Evolutionary conservation across 2,113 vertebrate genomes (phyloP).

Genomic region (Nannobrachium achirus): DNA sequence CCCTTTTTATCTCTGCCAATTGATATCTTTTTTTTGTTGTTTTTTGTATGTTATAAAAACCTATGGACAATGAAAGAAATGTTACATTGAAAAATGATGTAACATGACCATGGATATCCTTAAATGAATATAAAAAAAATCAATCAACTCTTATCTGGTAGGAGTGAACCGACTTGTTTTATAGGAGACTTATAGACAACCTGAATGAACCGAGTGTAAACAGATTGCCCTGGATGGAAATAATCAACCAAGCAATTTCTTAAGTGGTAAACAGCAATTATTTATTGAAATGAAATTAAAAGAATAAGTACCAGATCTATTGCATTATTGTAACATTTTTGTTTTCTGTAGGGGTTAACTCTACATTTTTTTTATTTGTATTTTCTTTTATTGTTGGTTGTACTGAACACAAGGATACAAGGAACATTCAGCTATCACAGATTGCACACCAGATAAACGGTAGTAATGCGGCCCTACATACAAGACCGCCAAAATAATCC

Average conservation of each 20-base stretch:
- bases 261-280: constrained; percentile 96
- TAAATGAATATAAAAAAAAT: no score
- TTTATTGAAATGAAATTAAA: constrained; percentile 97
- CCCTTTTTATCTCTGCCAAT: no score
- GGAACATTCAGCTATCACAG: constrained; percentile 98
- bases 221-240: constrained; percentile 5
- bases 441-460: constrained; percentile 91
- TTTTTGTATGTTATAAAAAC: no score
- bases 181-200: no score
- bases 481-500: constrained; percentile 86
- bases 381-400: constrained; percentile 80
- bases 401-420: constrained; percentile 97
- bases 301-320: constrained; percentile 96
- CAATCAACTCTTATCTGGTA: no score
- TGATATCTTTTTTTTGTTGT: no score
- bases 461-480: constrained; percentile 91
- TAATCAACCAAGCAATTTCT: constrained; percentile 34
- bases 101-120: no score
- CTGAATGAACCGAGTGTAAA: no score
- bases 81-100: no score
- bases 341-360: constrained; percentile 85
- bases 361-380: constrained; percentile 74
- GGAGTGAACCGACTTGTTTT: no score
- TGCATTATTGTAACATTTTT: constrained; percentile 92
- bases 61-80: no score